Evolutionary conservation across 2,888 invertebrate genomes (phyloP).

Genomic region (Sinhomidia bicolor): DNA sequence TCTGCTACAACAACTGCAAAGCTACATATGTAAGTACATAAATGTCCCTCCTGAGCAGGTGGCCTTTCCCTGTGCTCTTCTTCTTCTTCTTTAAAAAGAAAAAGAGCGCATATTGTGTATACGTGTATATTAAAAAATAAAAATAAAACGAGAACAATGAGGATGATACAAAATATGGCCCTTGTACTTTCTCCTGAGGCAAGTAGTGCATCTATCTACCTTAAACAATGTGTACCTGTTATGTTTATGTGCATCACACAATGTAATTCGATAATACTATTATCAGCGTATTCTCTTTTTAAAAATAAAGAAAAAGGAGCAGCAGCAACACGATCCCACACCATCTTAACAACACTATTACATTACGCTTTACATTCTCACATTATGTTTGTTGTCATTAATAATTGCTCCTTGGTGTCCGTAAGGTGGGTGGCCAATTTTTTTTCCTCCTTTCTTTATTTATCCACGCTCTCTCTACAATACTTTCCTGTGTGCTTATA

Average conservation of each 20-base stretch:
- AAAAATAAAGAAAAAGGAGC: background rate
- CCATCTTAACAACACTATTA: slow-evolving; percentile 9
- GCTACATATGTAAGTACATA: too few relatives aligned
- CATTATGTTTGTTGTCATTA: slow-evolving; percentile 50
- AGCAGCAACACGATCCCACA: slow-evolving; percentile 1
- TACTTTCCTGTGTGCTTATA: background rate
- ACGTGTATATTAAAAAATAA: background rate
- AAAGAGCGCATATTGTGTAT: too few relatives aligned
- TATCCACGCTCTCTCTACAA: background rate
- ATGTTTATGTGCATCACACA: background rate
- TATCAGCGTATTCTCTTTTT: background rate
- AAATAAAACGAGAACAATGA: background rate
- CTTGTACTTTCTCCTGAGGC: slow-evolving; percentile 24
- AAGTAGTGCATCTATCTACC: background rate
- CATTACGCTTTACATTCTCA: slow-evolving; percentile 19
- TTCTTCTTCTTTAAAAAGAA: background rate
- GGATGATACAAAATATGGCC: background rate
- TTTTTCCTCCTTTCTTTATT: background rate
- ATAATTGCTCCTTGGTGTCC: slow-evolving; percentile 60
- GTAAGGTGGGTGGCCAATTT: slow-evolving; percentile 66
- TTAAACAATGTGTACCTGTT: background rate
- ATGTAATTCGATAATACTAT: background rate
- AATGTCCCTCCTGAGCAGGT: slow-evolving; percentile 1
- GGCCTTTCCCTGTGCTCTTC: background rate
- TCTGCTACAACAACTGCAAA: background rate